Conservation (phyloP, 2,113 vertebrate species). For the Orientallactaga bullata region DNA sequence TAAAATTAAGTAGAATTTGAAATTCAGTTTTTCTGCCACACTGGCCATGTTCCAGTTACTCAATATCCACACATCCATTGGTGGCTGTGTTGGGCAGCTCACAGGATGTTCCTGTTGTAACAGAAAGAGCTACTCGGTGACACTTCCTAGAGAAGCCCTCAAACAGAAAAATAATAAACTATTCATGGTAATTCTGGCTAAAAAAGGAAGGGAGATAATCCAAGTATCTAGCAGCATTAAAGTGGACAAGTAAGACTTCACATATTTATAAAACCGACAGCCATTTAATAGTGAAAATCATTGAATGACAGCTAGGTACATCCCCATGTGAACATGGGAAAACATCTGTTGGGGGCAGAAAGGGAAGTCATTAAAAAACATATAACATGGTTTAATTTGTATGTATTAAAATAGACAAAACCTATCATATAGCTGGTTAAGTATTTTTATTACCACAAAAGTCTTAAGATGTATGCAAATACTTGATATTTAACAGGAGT, state of each 20-base stretch:
- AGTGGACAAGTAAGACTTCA: background rate
- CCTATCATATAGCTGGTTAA: background rate
- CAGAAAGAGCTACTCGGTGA: background rate
- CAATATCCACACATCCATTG: background rate
- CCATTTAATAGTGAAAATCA: background rate
- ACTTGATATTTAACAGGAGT: background rate
- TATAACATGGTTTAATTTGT: background rate
- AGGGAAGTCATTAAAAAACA: background rate
- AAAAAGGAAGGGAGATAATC: background rate
- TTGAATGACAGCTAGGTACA: background rate
- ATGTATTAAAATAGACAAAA: background rate
- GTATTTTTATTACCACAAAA: conserved; percentile 13
- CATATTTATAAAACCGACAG: background rate
- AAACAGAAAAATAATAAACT: background rate
- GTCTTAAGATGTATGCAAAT: background rate
- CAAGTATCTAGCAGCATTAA: background rate
- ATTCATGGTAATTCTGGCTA: background rate
- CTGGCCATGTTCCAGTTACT: background rate
- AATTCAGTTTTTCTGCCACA: background rate
- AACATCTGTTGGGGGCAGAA: background rate
- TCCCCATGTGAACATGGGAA: background rate
- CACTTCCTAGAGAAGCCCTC: background rate
- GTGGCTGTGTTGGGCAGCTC: too few relatives aligned
- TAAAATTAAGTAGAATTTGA: background rate
- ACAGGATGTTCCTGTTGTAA: background rate